Evolutionary conservation across 2,113 vertebrate genomes (phyloP).

Genomic region (Lamprotornis superbus): DNA sequence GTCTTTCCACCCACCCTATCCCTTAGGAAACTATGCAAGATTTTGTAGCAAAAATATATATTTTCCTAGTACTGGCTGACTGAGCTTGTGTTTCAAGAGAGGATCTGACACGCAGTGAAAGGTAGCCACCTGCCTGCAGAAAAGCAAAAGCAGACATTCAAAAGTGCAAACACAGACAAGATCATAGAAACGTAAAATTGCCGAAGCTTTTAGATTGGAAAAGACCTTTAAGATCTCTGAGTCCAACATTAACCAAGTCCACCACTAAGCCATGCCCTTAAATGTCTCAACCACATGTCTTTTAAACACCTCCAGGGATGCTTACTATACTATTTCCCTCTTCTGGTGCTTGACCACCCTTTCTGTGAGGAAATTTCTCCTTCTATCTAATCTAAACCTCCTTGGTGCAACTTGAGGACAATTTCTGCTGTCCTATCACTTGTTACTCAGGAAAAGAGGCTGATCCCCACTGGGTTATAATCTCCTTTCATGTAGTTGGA

Average conservation of each 20-base stretch:
- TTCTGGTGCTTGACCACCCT: not conserved
- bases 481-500: not conserved
- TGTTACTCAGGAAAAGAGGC: not conserved
- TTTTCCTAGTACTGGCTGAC: not conserved
- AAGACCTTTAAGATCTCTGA: not conserved
- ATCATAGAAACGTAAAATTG: not conserved
- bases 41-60: not conserved
- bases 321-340: not conserved
- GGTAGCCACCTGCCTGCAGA: conserved; percentile 13
- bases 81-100: not conserved
- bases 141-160: not conserved
- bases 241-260: not conserved
- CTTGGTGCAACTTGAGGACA: not conserved
- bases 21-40: not conserved
- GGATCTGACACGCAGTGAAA: not conserved
- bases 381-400: not conserved
- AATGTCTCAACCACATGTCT: not conserved
- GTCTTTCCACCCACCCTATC: not conserved
- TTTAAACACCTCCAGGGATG: not conserved
- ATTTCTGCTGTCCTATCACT: not conserved
- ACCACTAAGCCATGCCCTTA: not conserved
- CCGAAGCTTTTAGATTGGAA: not conserved
- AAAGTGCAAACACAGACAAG: not conserved
- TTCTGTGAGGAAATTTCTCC: not conserved
- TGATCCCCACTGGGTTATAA: not conserved